Conservation (phyloP, 2,113 vertebrate species). For the pig (Sus scrofa) region DNA sequence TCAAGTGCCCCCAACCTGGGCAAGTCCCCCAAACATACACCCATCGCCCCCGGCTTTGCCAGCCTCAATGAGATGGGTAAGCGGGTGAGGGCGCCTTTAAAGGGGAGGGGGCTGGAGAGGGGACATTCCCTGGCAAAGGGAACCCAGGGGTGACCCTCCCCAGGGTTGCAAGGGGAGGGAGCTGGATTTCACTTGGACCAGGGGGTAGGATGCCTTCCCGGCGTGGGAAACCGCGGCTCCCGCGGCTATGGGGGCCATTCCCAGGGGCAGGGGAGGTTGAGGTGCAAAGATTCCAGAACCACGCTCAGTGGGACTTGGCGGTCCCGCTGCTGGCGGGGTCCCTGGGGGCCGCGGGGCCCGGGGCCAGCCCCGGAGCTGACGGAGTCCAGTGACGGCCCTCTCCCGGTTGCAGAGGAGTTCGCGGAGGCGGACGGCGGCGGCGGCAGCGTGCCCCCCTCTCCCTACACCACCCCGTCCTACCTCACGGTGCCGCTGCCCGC, state of each 20-base stretch:
- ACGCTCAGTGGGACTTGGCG: background rate
- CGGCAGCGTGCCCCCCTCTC: constrained; percentile 75
- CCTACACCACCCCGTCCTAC: constrained; percentile 80
- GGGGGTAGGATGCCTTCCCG: background rate
- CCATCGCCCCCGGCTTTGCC: constrained; percentile 92
- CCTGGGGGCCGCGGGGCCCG: fast-evolving
- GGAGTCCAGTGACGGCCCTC: background rate
- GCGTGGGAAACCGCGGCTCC: background rate
- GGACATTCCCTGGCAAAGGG: background rate
- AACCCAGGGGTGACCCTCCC: background rate
- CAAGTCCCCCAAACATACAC: constrained; percentile 94
- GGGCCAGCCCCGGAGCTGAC: background rate
- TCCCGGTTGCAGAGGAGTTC: constrained; percentile 82
- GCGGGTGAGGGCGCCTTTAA: constrained; percentile 64
- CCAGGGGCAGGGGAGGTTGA: background rate
- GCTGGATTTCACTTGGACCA: background rate
- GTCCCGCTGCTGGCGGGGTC: background rate
- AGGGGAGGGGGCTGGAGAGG: background rate
- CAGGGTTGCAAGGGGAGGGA: too few species aligned
- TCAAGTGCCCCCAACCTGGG: constrained; percentile 95
- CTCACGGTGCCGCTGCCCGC: constrained; percentile 75
- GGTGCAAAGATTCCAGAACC: background rate
- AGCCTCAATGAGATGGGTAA: constrained; percentile 96
- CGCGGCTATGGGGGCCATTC: background rate
- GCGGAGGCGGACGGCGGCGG: constrained; percentile 69